Evolutionary conservation across 2,113 vertebrate genomes (phyloP).

Genomic region (Myotis davidii): DNA sequence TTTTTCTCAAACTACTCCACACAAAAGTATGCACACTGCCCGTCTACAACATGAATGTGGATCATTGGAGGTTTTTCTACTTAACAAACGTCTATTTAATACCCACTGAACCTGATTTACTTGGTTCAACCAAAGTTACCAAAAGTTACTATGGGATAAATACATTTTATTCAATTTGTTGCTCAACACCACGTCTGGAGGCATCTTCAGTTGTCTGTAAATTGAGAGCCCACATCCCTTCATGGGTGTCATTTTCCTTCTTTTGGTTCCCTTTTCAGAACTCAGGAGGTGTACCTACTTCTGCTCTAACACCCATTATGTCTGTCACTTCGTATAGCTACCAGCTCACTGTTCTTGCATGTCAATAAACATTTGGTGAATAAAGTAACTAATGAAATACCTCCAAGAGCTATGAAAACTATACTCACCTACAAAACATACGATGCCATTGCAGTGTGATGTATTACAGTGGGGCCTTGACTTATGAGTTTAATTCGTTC

Average conservation of each 20-base stretch:
- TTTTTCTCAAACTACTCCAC: slow-evolving; percentile 33
- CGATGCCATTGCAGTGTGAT: background rate
- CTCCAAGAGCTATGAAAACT: background rate
- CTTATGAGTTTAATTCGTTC: too few relatives aligned
- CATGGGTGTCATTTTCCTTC: background rate
- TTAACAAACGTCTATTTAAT: slow-evolving; percentile 35
- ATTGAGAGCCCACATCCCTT: background rate
- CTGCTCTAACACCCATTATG: background rate
- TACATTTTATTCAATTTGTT: background rate
- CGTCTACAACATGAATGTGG: slow-evolving; percentile 25
- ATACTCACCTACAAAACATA: background rate
- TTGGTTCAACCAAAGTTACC: slow-evolving; percentile 12
- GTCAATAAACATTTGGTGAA: background rate
- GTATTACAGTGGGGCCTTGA: background rate
- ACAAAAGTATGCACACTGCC: background rate
- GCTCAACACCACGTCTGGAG: background rate
- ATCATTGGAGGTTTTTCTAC: slow-evolving; percentile 26
- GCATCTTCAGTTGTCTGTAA: background rate
- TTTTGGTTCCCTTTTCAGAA: background rate
- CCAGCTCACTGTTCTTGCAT: background rate
- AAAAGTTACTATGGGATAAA: background rate
- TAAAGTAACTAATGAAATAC: slow-evolving; percentile 10
- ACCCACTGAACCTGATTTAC: slow-evolving; percentile 36
- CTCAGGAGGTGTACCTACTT: background rate
- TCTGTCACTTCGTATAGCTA: background rate